Conservation (phyloP, 2,113 vertebrate species). For the Columba janthina region DNA sequence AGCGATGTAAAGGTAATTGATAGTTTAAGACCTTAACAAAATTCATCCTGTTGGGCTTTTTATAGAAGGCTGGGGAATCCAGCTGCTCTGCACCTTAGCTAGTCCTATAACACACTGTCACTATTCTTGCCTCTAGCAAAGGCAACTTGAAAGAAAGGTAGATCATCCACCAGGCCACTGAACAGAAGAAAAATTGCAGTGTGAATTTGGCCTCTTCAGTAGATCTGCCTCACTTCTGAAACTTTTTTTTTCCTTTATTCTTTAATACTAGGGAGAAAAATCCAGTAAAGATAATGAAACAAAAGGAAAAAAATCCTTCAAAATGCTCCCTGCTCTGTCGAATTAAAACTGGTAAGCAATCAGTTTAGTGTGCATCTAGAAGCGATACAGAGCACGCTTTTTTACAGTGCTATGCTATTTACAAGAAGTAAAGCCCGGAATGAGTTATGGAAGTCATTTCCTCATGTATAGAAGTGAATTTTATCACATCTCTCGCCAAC, state of each 20-base stretch:
- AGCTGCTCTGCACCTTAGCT: constrained; percentile 42
- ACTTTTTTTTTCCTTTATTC: background rate
- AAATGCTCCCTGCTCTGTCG: background rate
- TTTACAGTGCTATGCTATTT: constrained; percentile 40
- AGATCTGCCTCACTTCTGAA: background rate
- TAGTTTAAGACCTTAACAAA: constrained; percentile 55
- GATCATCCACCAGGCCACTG: constrained; percentile 1
- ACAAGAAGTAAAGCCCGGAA: constrained; percentile 51
- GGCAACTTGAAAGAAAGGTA: constrained; percentile 55
- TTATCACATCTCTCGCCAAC: constrained; percentile 60
- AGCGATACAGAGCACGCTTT: background rate
- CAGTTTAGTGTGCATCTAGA: background rate
- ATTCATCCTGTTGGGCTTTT: constrained; percentile 54
- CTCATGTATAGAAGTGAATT: constrained; percentile 57
- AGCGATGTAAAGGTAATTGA: constrained; percentile 56
- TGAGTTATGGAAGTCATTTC: constrained; percentile 65
- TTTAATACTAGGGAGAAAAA: background rate
- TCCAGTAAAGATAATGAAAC: background rate
- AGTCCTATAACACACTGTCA: constrained; percentile 39
- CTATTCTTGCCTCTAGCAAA: constrained; percentile 55
- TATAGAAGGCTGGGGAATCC: constrained; percentile 44
- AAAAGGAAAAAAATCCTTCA: background rate
- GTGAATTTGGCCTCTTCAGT: constrained; percentile 25
- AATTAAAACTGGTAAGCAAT: background rate
- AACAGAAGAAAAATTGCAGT: constrained; percentile 29